These are phyloP conservation scores for Emberiza fucata DNA, from an alignment of 2,113 vertebrate genomes.

Conservation along the genomic window DNA sequence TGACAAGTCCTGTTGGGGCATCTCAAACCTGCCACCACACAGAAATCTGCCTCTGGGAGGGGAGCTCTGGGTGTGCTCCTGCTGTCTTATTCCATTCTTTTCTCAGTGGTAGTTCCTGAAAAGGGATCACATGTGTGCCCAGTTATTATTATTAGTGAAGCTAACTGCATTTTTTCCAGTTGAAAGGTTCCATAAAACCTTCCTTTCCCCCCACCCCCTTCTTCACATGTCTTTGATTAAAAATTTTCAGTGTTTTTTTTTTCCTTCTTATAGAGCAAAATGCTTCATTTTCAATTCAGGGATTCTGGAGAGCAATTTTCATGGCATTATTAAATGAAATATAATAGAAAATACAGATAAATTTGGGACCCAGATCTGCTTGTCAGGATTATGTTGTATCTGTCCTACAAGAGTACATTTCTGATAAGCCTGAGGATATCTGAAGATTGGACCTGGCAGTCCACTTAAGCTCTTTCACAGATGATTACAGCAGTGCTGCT, in stretches of 20 bases:
- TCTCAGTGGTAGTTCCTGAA: not conserved
- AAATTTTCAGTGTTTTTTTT: not conserved
- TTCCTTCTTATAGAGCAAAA: not conserved
- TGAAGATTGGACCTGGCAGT: not conserved
- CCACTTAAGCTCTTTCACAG: conserved; percentile 5
- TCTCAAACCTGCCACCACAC: not conserved
- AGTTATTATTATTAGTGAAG: not conserved
- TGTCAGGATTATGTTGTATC: not conserved
- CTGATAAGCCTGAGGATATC: not conserved
- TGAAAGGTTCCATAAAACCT: not conserved
- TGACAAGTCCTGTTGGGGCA: not conserved
- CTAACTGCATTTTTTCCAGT: conserved; percentile 12
- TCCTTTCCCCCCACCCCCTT: rapidly evolving
- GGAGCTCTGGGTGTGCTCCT: not conserved
- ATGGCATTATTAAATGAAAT: not conserved
- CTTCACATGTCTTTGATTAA: not conserved
- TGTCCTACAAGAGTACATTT: not conserved
- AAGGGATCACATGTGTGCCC: not conserved
- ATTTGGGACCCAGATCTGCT: not conserved
- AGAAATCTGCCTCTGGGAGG: not conserved
- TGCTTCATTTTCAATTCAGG: not conserved
- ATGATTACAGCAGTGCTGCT: not conserved
- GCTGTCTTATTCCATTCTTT: not conserved
- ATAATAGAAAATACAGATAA: not conserved
- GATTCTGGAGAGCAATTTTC: not conserved